A percentile compares a stretch with the other conserved stretches of the same genome.
These are phyloP conservation scores for Coelopa pilipes DNA, from an alignment of 2,888 invertebrate species.

Conservation along the genomic window DNA sequence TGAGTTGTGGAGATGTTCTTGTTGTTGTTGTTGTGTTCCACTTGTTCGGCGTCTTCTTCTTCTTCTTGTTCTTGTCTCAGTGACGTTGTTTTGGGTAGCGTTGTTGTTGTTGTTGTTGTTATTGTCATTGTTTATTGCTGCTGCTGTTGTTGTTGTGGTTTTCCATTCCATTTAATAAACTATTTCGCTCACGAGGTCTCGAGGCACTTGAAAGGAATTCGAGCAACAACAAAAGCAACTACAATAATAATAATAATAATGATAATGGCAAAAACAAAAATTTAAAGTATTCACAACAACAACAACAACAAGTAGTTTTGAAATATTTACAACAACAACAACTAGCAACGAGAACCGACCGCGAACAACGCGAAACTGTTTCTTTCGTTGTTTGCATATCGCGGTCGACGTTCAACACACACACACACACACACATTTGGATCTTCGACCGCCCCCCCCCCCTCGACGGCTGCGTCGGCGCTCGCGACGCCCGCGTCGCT, in stretches of 20 bases:
- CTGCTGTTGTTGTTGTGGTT: not conserved
- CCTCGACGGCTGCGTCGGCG: constrained; percentile 8
- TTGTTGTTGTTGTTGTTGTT: not conserved
- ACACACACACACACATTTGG: no score
- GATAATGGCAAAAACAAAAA: no score
- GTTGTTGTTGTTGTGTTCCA: no score
- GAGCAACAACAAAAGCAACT: constrained; percentile 12
- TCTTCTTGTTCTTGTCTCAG: no score
- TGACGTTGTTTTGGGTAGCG: no score
- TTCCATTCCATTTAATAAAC: constrained; percentile 30
- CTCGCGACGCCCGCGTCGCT: constrained; percentile 18
- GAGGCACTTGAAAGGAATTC: constrained; percentile 25
- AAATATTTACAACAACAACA: not conserved
- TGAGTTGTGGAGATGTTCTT: no score
- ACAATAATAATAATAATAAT: no score
- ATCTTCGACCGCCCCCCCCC: not conserved
- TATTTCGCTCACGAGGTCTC: constrained; percentile 29
- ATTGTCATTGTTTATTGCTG: not conserved
- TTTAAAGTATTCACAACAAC: not conserved
- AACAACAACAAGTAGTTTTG: not conserved
- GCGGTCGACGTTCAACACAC: not conserved
- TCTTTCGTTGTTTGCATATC: constrained; percentile 30
- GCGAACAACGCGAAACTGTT: not conserved
- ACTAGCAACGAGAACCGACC: not conserved
- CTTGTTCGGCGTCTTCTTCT: no score